These are phyloP conservation scores for Clupea harengus DNA, from an alignment of 2,113 vertebrate genomes.

Conservation along the genomic window DNA sequence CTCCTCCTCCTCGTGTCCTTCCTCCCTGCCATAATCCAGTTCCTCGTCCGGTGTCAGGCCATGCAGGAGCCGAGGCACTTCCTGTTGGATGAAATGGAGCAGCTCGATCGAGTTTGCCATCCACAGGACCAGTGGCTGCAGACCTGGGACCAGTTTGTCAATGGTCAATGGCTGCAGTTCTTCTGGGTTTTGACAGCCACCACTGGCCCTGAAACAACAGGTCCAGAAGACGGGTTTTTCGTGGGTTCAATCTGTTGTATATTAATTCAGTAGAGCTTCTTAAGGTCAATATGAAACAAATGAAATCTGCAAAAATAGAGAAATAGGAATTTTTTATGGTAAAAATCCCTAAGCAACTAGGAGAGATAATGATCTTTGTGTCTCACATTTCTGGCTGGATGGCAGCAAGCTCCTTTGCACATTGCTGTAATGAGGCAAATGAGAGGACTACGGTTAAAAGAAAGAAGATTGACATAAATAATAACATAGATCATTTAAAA, in stretches of 20 bases:
- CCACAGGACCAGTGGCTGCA: slow-evolving; percentile 73
- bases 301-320: neutral
- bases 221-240: neutral
- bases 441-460: neutral
- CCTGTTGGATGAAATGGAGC: slow-evolving; percentile 73
- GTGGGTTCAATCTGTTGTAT: neutral
- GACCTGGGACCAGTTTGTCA: slow-evolving; percentile 54
- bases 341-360: neutral
- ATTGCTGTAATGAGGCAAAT: slow-evolving; percentile 58
- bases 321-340: neutral
- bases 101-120: slow-evolving; percentile 78
- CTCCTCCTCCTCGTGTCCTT: slow-evolving; percentile 48
- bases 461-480: neutral
- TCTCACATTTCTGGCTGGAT: slow-evolving; percentile 69
- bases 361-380: neutral
- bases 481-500: neutral
- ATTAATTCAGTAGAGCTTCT: neutral
- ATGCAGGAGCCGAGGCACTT: slow-evolving; percentile 68
- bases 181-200: slow-evolving; percentile 31
- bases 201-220: slow-evolving; percentile 25
- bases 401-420: slow-evolving; percentile 67
- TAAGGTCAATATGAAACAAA: neutral
- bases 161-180: slow-evolving; percentile 34
- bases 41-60: slow-evolving; percentile 50
- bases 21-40: slow-evolving; percentile 26